Base-by-base conservation (phyloP, 2,113 vertebrate species). In the Rousettus leschenaultii region DNA sequence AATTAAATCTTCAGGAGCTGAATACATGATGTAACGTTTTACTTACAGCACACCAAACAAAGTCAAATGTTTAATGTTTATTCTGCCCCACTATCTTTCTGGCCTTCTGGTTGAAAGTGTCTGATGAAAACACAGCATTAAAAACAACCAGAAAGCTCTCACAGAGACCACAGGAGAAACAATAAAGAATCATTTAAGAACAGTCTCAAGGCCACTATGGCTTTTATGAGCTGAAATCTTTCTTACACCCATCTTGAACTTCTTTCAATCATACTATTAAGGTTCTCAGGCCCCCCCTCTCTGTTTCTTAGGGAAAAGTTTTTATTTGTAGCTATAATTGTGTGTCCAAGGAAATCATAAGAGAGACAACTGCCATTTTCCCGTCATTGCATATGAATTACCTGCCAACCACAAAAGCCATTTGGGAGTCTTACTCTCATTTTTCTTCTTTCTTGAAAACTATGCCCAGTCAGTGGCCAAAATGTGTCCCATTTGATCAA, bases 401-500 rank as follows among this genome's bases (percentile, higher is more conserved):
- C 35, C 38, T 51, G 40, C n/a, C 11, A 24, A 16, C 30, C 48
- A 2, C 0, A 0, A 57, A 61, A 28, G 26, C 22, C 28, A 5
- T 5, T 24, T 21, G 13, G 21, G 73, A 86, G 18, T 12, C 63
- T 43, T 12, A 21, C 1, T 6, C 15, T 63, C 15, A 4, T 33
- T 33, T 55, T 65, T 40, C 40, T 33, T 78, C 79, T 83, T 79
- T 78, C 45, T 74, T 84, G 80, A 92, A 92, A 87, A 53, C 28
- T 57, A 24, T 2, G 5, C 51, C 61, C 66, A 28, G 11, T 61
- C 40, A 71, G 57, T 28, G 51, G 33, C 35, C 33, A 55, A 55
- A 33, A n/a, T 18, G 10, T n/a, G 26, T 51, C 22, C 51, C 40
- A 24, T 13, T 26, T 24, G 4, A 59, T 16, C 6, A 75, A n/a